phyloP scores from a whole-genome alignment of 2,888 invertebrate genomes.

The Watsonalla binaria region DNA sequence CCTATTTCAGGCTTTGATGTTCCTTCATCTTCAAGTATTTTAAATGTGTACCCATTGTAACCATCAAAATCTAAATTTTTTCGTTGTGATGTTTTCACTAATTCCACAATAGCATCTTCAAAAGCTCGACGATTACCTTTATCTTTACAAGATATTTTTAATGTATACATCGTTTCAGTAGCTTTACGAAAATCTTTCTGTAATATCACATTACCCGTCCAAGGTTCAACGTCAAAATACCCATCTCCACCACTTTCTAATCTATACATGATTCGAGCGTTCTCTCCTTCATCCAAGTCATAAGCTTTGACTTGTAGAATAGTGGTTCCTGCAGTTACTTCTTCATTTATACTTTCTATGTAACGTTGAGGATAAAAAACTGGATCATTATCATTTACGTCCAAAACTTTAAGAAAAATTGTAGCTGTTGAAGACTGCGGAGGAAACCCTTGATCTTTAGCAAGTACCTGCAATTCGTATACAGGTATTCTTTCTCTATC shows the following conservation, averaged over 20 bases:
- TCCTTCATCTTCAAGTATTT: constrained; percentile 89
- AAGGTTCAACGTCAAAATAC: constrained; percentile 87
- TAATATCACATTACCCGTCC: constrained; percentile 86
- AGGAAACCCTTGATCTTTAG: constrained; percentile 94
- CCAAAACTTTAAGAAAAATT: constrained; percentile 87
- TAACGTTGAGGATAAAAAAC: constrained; percentile 94
- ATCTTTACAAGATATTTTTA: constrained; percentile 89
- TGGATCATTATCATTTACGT: constrained; percentile 95
- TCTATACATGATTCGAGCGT: constrained; percentile 88
- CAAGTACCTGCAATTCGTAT: constrained; percentile 91
- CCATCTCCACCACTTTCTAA: constrained; percentile 89
- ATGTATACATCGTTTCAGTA: constrained; percentile 83
- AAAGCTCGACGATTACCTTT: constrained; percentile 85
- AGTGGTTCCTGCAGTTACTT: constrained; percentile 80
- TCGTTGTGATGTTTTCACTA: constrained; percentile 84
- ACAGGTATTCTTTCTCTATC: constrained; percentile 89
- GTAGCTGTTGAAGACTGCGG: constrained; percentile 94
- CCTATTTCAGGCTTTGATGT: constrained; percentile 79
- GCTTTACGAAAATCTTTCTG: constrained; percentile 81
- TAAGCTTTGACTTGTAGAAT: constrained; percentile 87
- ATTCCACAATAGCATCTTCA: constrained; percentile 89
- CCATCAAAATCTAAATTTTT: constrained; percentile 87
- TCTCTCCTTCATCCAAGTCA: constrained; percentile 93
- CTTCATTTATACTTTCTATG: constrained; percentile 86
- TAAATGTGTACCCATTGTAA: constrained; percentile 88